Base-by-base conservation (phyloP, 2,797 vertebrate species). In the Tenualosa ilisha region DNA sequence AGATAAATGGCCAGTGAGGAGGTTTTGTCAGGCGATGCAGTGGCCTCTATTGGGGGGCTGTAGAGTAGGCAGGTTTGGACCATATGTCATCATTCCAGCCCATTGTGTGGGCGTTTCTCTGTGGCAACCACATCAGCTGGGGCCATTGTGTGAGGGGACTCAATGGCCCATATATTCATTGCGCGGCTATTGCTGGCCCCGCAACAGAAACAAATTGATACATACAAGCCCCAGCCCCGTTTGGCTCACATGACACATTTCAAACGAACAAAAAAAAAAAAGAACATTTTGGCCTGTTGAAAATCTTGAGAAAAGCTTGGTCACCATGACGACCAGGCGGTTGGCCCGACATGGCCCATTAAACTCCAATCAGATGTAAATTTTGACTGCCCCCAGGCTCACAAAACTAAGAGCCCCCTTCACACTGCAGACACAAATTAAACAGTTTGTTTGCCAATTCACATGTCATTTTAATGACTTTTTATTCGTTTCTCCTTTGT, bases 141-240 rank as follows among this genome's bases (percentile, higher is more conserved):
- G 93, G 88, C 93, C 90, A 96, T 98, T 98, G 97, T 98, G 91
- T 88, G 81, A 0, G 0, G n/a, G 88, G 90, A 93, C 91, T 96
- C 96, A 97, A 96, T 96, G 94, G 95, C 93, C 92, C 95, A 96
- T 97, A 96, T 97, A 97, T 97, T 98, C 97, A 97, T 96, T 96
- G 96, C 95, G 46, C 82, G 92, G 91, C 91, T 85, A 93, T 93
- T 95, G 94, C 93, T 88, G 90, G 94, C 94, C 92, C 86, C 83
- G 91, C 94, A 95, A 96, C 96, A 97, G 96, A 96, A 97, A 97
- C 97, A 98, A 98, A 98, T 98, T 97, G 97, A 97, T 97, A 97
- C 97, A 97, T 97, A 94, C 95, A 92, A 95, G 96, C 92, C 89
- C 94, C 94, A 91, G 93, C 93, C 96, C 95, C 94, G 94, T 94